phyloP scores from a whole-genome alignment of 2,113 vertebrate species.

The Rhynchomys soricoides region DNA sequence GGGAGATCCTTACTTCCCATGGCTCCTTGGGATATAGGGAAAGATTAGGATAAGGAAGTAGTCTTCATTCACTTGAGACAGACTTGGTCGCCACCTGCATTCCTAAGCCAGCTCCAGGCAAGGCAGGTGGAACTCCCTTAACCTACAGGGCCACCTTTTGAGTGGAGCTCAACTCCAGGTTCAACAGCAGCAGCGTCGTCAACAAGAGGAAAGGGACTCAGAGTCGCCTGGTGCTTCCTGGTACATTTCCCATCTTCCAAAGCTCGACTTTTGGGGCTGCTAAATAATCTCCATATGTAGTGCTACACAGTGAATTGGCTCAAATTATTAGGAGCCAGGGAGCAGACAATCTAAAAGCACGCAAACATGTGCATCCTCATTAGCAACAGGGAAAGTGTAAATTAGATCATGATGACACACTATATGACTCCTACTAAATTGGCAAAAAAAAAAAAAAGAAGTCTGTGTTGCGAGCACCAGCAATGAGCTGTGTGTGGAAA shows the following conservation, averaged over 20 bases:
- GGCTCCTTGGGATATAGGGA: background rate
- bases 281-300: background rate
- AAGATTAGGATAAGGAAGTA: background rate
- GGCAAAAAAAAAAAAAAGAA: slow-evolving; percentile 25
- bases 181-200: background rate
- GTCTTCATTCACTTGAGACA: background rate
- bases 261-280: background rate
- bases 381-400: background rate
- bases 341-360: slow-evolving; percentile 17
- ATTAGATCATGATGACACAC: background rate
- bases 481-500: background rate
- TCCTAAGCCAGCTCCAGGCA: background rate
- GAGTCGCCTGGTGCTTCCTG: background rate
- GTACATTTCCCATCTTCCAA: background rate
- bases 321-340: slow-evolving; percentile 44
- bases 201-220: background rate
- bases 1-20: background rate
- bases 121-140: background rate
- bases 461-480: background rate
- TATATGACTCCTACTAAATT: background rate
- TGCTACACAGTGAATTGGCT: background rate
- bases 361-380: background rate
- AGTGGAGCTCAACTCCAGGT: background rate
- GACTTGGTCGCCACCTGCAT: background rate
- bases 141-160: background rate